Evolutionary conservation across 2,888 invertebrate genomes (phyloP).

Genomic region (Salticus scenicus): DNA sequence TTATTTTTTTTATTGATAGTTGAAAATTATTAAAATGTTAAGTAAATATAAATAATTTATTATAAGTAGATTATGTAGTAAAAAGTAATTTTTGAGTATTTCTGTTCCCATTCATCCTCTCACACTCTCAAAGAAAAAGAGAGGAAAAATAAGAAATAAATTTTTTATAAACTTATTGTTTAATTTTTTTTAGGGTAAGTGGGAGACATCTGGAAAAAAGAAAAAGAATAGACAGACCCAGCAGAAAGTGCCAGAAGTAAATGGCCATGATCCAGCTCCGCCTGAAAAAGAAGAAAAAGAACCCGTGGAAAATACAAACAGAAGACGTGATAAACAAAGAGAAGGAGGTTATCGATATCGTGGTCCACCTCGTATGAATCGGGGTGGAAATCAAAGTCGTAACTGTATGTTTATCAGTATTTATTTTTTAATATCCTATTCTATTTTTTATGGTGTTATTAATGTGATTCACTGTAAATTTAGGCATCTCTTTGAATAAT

Average conservation of each 20-base stretch:
- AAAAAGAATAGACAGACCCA: constrained; percentile 85
- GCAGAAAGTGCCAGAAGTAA: constrained; percentile 69
- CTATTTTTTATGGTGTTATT: too few relatives aligned
- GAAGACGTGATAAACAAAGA: constrained; percentile 48
- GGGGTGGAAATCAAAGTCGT: constrained; percentile 74
- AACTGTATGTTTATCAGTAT: constrained; percentile 54
- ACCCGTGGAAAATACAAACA: constrained; percentile 39
- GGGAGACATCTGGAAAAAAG: constrained; percentile 91
- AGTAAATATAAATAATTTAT: too few relatives aligned
- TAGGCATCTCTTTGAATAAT: neutral
- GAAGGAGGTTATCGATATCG: constrained; percentile 73
- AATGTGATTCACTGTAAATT: too few relatives aligned
- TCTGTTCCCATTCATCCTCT: too few relatives aligned
- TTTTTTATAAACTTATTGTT: too few relatives aligned
- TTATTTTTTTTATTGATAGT: too few relatives aligned
- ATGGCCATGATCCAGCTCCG: constrained; percentile 61
- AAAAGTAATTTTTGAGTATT: too few relatives aligned
- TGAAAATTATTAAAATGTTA: too few relatives aligned
- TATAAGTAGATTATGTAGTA: too few relatives aligned
- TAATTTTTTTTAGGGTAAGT: constrained; percentile 85
- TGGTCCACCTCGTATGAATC: constrained; percentile 77
- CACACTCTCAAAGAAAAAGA: too few relatives aligned
- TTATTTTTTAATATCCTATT: neutral
- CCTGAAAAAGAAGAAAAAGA: constrained; percentile 61
- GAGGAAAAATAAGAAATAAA: too few relatives aligned